These are phyloP conservation scores for Laticauda laticaudata DNA, from an alignment of 2,113 vertebrate genomes.

Conservation along the genomic window DNA sequence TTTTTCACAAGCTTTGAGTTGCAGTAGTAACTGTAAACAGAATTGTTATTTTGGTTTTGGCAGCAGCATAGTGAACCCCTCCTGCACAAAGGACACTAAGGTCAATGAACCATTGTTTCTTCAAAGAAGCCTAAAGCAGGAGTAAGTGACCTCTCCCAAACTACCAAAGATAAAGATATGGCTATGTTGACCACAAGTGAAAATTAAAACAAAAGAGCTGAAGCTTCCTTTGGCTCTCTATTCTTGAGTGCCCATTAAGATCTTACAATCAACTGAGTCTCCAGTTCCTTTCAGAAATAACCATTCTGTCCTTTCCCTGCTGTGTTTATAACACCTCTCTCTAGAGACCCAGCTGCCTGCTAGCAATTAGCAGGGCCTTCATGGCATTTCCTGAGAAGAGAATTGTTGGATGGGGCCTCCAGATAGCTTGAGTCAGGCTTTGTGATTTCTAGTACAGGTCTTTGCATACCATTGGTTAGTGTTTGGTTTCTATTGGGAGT, in stretches of 20 bases:
- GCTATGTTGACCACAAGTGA: conserved; percentile 44
- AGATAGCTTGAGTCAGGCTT: conserved; percentile 45
- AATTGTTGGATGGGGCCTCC: conserved; percentile 50
- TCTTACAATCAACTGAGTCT: conserved; percentile 26
- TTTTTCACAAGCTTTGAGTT: background rate
- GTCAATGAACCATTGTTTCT: background rate
- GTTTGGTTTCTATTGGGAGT: conserved; percentile 3
- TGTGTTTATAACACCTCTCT: conserved; percentile 53
- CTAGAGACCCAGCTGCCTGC: conserved; percentile 55
- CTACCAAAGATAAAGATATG: conserved; percentile 35
- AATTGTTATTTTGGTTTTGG: background rate
- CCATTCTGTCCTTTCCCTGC: conserved; percentile 48
- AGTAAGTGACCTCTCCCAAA: background rate
- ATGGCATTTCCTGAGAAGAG: conserved; percentile 63
- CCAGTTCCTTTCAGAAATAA: conserved; percentile 42
- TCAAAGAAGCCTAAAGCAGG: background rate
- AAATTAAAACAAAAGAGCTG: conserved; percentile 50
- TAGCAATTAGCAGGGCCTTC: conserved; percentile 60
- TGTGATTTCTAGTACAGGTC: conserved; percentile 44
- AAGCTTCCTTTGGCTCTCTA: conserved; percentile 15
- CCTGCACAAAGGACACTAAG: background rate
- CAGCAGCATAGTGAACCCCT: background rate
- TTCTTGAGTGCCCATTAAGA: conserved; percentile 52
- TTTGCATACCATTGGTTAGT: conserved; percentile 26
- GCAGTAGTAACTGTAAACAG: background rate